Evolutionary conservation across 2,113 vertebrate species (phyloP).

Genomic region (Haemorhous mexicanus): DNA sequence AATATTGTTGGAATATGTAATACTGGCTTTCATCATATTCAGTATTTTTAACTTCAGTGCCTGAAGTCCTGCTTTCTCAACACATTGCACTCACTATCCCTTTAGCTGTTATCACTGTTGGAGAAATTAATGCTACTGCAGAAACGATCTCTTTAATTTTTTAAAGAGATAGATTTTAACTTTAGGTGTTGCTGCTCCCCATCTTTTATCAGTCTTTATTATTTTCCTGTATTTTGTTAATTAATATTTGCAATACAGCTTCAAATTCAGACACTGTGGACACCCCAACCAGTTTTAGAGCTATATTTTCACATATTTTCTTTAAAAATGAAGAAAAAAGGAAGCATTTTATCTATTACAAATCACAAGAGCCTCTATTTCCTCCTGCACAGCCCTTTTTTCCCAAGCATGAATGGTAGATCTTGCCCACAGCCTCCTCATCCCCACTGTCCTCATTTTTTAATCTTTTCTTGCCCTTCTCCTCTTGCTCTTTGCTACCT

Average conservation of each 20-base stretch:
- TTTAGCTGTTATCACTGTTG: neutral
- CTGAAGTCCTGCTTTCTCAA: neutral
- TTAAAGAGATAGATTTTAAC: neutral
- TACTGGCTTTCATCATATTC: neutral
- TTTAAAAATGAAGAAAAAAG: neutral
- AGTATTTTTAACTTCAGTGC: neutral
- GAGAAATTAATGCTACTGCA: neutral
- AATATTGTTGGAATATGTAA: neutral
- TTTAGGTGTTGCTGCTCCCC: neutral
- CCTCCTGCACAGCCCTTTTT: neutral
- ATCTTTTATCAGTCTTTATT: neutral
- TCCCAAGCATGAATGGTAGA: rapidly evolving
- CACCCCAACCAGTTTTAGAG: neutral
- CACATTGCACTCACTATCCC: neutral
- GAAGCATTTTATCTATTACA: neutral
- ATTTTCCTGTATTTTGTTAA: neutral
- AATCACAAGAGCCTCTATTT: neutral
- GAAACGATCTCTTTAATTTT: neutral
- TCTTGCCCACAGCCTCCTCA: neutral
- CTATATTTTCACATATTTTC: neutral
- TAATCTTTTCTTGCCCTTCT: neutral
- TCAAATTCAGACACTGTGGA: neutral
- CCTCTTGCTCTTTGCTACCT: neutral
- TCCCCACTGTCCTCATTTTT: neutral
- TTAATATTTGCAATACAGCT: neutral